A percentile compares a stretch with the other conserved stretches of the same genome.
These are phyloP conservation scores for Spodoptera littoralis DNA, from an alignment of 2,888 invertebrate genomes.

Conservation along the genomic window DNA sequence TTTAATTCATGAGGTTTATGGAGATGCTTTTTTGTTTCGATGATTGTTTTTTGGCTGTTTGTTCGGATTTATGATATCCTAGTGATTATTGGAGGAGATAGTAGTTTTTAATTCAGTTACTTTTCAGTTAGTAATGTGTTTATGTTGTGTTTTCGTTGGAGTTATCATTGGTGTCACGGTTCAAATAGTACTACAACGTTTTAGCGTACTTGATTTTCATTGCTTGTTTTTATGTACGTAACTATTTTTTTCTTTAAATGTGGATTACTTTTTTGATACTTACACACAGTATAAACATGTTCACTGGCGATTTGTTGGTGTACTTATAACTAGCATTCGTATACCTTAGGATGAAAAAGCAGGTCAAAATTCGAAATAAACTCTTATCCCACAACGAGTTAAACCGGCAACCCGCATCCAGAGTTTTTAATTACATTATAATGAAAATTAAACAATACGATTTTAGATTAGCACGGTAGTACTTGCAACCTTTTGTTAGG, in stretches of 20 bases:
- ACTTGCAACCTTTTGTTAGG: conserved; percentile 73
- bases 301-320: background rate
- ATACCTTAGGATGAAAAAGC: no score
- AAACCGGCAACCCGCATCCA: background rate
- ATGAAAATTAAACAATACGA: background rate
- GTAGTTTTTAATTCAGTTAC: conserved; percentile 2
- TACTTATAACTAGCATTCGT: no score
- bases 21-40: conserved; percentile 21
- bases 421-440: background rate
- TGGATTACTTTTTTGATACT: no score
- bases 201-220: no score
- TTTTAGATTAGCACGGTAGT: conserved; percentile 40
- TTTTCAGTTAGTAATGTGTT: conserved; percentile 3
- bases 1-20: conserved; percentile 31
- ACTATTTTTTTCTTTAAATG: no score
- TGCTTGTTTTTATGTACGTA: no score
- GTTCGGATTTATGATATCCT: conserved; percentile 14
- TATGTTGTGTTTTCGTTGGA: no score
- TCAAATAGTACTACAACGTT: no score
- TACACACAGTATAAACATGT: no score
- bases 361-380: no score
- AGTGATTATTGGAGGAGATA: conserved; percentile 14
- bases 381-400: no score
- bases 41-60: conserved; percentile 4
- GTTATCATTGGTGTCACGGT: no score